Evolutionary conservation across 2,797 vertebrate species (phyloP).

Genomic region (Thunnus albacares): DNA sequence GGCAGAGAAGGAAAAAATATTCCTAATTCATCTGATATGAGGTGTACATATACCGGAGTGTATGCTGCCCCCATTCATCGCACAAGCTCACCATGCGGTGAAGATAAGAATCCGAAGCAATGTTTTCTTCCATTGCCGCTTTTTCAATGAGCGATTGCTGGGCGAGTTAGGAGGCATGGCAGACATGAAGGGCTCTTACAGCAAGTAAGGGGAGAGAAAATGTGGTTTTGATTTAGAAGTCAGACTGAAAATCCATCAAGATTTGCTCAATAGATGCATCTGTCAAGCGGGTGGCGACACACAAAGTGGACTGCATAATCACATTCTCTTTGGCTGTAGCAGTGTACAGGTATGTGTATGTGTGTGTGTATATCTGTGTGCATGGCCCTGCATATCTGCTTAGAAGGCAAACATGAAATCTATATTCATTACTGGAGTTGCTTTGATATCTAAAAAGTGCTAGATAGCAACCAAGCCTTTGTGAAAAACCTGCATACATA

Average conservation of each 20-base stretch:
- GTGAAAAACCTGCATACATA: constrained; percentile 35
- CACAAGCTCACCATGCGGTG: constrained; percentile 51
- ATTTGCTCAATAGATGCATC: constrained; percentile 86
- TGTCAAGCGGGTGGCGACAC: constrained; percentile 78
- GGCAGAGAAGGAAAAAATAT: constrained; percentile 35
- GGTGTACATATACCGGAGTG: constrained; percentile 36
- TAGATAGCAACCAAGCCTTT: constrained; percentile 48
- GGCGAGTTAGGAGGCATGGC: constrained; percentile 52
- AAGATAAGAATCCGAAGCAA: constrained; percentile 68
- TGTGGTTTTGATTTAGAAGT: constrained; percentile 82
- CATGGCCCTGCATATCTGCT: constrained; percentile 36
- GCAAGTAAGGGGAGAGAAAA: constrained; percentile 56
- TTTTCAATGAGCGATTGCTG: constrained; percentile 75
- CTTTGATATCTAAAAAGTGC: constrained; percentile 56
- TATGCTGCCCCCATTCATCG: constrained; percentile 68
- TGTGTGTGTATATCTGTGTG: constrained; percentile 36
- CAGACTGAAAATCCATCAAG: constrained; percentile 86
- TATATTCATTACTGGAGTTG: constrained; percentile 80
- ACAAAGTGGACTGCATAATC: constrained; percentile 81
- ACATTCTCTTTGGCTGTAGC: constrained; percentile 71
- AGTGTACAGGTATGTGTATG: constrained; percentile 57
- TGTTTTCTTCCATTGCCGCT: constrained; percentile 70
- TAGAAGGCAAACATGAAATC: constrained; percentile 70
- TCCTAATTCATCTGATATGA: constrained; percentile 41
- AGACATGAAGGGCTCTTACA: constrained; percentile 60